phyloP scores from a whole-genome alignment of 1,140 invertebrate genomes.

The Aethina tumida region DNA sequence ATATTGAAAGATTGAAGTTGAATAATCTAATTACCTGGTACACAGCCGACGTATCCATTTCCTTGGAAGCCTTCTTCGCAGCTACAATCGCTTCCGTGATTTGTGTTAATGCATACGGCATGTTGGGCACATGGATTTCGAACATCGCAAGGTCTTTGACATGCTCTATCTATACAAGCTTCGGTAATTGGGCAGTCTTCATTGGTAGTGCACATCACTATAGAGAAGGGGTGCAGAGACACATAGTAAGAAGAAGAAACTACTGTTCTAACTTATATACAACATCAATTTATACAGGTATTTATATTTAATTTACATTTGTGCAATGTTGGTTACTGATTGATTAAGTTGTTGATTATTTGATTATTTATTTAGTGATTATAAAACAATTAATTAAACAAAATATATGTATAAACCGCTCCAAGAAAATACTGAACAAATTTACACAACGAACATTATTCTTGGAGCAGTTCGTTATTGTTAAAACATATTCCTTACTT shows the following conservation, averaged over 20 bases:
- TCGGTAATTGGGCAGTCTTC: slow-evolving; percentile 70
- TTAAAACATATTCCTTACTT: too few species aligned
- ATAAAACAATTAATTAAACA: slow-evolving; percentile 10
- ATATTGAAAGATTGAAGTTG: too few species aligned
- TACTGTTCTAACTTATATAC: slow-evolving; percentile 24
- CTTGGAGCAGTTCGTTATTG: slow-evolving; percentile 14
- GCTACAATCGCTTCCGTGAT: slow-evolving; percentile 74
- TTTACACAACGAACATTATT: slow-evolving; percentile 1
- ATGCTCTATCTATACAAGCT: slow-evolving; percentile 69
- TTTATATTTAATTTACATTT: slow-evolving; percentile 6
- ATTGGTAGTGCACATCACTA: slow-evolving; percentile 72
- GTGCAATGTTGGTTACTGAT: slow-evolving; percentile 3
- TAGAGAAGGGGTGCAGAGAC: slow-evolving; percentile 27
- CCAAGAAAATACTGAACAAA: neutral
- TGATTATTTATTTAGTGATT: slow-evolving; percentile 13
- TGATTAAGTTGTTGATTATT: slow-evolving; percentile 12
- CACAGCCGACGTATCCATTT: slow-evolving; percentile 70
- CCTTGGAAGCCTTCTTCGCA: slow-evolving; percentile 78
- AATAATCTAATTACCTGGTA: slow-evolving; percentile 48
- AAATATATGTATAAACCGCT: slow-evolving; percentile 5
- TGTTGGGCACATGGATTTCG: slow-evolving; percentile 73
- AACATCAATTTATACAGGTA: slow-evolving; percentile 13
- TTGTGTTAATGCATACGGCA: slow-evolving; percentile 80
- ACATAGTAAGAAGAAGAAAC: slow-evolving; percentile 33
- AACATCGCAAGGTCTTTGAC: slow-evolving; percentile 71